Base-by-base conservation (phyloP, 2,888 invertebrate genomes). In the Thyatira batis region DNA sequence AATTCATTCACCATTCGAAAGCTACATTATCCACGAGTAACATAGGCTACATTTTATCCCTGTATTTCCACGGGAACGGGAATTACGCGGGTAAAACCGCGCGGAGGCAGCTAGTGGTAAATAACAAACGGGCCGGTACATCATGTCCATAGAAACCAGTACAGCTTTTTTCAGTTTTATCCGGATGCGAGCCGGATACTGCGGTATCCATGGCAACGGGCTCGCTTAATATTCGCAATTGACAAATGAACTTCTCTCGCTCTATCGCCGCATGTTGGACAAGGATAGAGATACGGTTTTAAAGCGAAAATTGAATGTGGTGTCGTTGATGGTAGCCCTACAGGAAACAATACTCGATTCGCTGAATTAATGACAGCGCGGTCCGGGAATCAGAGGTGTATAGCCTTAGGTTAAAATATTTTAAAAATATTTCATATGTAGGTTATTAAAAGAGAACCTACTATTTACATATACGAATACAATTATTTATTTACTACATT, bases 311-410 rank as follows among this genome's bases (percentile, higher is more conserved):
- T 87, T 84, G 87, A 81, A 80, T 79, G 85, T 80, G 77, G 80
- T 78, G 82, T 82, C 79, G 85, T 75, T 81, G 79, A 78, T 79
- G 80, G 79, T 80, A 80, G 75, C 66, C 68, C 68, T 69, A 76
- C 90, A 87, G 91, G 91, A 91, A 89, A 89, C 89, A 90, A 89
- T 89, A 90, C 90, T 90, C 90, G 87, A 91, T 87, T 82, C 84
- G 70, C 78, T 80, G 86, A 87, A 91, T 91, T 89, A 91, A 89
- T 89, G 87, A 80, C 85, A 76, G 71, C 82, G 76, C 74, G 78
- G 81, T 76, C 73, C 27, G 76, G 71, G 71, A 65, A 60, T 48
- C 85, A 80, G 82, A 67, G 72, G 75, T 61, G 27, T 8, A 11
- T 21, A 76, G 71, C 58, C 20, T 58, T 67, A 60, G 64, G 65